Conservation (phyloP, 2,888 invertebrate genomes). For the Patella ulyssiponensis region DNA sequence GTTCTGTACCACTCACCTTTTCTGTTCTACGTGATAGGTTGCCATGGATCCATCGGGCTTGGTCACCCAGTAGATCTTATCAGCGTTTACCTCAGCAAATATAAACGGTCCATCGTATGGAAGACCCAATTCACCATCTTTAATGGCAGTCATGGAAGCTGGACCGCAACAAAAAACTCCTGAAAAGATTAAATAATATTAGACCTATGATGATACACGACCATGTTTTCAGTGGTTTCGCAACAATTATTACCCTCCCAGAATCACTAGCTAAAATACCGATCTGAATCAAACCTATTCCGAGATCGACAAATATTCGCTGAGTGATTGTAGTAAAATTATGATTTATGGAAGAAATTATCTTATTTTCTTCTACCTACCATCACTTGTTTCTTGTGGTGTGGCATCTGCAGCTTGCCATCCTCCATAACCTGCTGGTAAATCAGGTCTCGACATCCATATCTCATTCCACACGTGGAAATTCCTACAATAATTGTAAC, state of each 20-base stretch:
- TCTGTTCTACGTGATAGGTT: slow-evolving; percentile 10
- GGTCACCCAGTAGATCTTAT: slow-evolving; percentile 85
- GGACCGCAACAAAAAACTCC: slow-evolving; percentile 88
- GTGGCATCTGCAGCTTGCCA: slow-evolving; percentile 95
- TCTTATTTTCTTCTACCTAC: slow-evolving; percentile 46
- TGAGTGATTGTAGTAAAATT: too few relatives aligned
- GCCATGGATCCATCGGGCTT: slow-evolving; percentile 34
- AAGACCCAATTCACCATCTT: slow-evolving; percentile 85
- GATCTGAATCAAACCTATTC: too few relatives aligned
- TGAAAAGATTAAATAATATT: slow-evolving; percentile 35
- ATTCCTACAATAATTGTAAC: slow-evolving; percentile 76
- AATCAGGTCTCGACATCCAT: slow-evolving; percentile 91
- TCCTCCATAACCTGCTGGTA: slow-evolving; percentile 84
- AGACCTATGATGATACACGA: too few relatives aligned
- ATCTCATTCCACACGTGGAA: slow-evolving; percentile 97
- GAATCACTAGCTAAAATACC: too few relatives aligned
- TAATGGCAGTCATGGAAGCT: slow-evolving; percentile 86
- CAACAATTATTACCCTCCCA: too few relatives aligned
- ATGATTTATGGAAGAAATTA: too few relatives aligned
- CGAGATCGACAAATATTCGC: too few relatives aligned
- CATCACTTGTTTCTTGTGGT: slow-evolving; percentile 85
- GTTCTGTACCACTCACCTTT: background rate
- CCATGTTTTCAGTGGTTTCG: too few relatives aligned
- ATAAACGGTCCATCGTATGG: slow-evolving; percentile 89
- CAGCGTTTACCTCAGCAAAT: slow-evolving; percentile 95